Evolutionary conservation across 2,797 vertebrate genomes (phyloP).

Genomic region (Salarias fasciatus): DNA sequence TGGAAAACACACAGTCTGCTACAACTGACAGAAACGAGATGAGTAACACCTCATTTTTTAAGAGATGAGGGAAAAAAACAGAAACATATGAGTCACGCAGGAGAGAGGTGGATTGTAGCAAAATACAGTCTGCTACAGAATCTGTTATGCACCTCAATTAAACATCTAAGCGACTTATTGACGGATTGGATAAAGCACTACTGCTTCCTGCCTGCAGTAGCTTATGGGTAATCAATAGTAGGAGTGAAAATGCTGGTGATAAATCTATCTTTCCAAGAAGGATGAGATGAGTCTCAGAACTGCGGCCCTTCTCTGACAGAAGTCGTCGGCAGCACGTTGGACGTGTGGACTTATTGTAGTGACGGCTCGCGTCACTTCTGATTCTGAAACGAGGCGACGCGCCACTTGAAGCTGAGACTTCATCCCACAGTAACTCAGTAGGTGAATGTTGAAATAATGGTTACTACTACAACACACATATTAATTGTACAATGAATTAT

Average conservation of each 20-base stretch:
- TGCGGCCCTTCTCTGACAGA: conserved; percentile 44
- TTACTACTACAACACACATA: too few species aligned
- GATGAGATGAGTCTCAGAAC: conserved; percentile 27
- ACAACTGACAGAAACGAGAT: conserved; percentile 12
- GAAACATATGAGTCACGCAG: conserved; percentile 10
- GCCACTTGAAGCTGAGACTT: conserved; percentile 48
- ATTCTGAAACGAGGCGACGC: conserved; percentile 39
- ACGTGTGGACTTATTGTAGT: conserved; percentile 45
- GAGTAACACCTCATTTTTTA: conserved; percentile 14
- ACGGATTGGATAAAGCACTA: background rate
- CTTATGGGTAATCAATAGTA: too few species aligned
- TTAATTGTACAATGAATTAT: too few species aligned
- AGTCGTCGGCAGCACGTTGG: conserved; percentile 42
- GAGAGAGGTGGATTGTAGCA: background rate
- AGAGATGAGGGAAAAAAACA: background rate
- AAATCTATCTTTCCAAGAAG: conserved; percentile 17
- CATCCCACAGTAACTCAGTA: conserved; percentile 15
- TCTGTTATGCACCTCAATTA: background rate
- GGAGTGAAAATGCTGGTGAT: background rate
- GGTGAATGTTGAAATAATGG: conserved; percentile 7
- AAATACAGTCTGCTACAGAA: conserved; percentile 18
- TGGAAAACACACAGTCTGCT: background rate
- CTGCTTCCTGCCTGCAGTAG: too few species aligned
- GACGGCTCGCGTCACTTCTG: conserved; percentile 58
- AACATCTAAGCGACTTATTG: background rate